Evolutionary conservation across 2,797 vertebrate genomes (phyloP), one percentile per base, ranked within the genome.

Genomic region (Chelonia mydas): DNA sequence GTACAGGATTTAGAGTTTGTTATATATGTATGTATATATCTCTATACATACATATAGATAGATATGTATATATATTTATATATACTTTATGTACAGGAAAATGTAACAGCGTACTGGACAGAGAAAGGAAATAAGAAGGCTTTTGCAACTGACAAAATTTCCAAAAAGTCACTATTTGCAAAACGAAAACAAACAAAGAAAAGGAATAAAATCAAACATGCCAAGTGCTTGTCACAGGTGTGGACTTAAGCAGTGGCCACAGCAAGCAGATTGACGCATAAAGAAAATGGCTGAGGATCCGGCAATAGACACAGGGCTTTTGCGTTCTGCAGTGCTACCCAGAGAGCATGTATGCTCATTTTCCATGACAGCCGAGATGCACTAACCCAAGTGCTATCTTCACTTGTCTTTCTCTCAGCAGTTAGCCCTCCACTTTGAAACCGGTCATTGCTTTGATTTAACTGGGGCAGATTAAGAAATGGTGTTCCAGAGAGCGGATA

Each of bases 81-180:
- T 98, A 98, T 97, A 98, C 96, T 92, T 84, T 98, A 97, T 94
- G 94, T 98, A 98, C 98, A 98, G 95, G 98, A 97, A 96, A 96
- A 95, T 88, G 95, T 91, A 91, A 93, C 87, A 76, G 81, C 90
- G 0, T 96, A 74, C 94, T 98, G 97, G 96, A 98, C 97, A 98
- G 90, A 96, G 86, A 96, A 94, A 33, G 5, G 88, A 83, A 95
- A 84, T 16, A 37, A 84, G 95, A 96, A 94, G 78, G 89, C 83
- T 96, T 97, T 95, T 96, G 94, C 96, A 94, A 93, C 84, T 88
- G 90, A 97, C 92, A 87, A 59, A 86, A 95, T 94, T 97, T 93
- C 92, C 85, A 59, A 6, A 94, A 90, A 81, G 45, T 61, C 68
- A 11, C 55, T 45, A 3, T 37, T 82, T 47, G 74, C 11, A 53